Base-by-base conservation (phyloP, 2,888 invertebrate species). In the Beris morrisii region DNA sequence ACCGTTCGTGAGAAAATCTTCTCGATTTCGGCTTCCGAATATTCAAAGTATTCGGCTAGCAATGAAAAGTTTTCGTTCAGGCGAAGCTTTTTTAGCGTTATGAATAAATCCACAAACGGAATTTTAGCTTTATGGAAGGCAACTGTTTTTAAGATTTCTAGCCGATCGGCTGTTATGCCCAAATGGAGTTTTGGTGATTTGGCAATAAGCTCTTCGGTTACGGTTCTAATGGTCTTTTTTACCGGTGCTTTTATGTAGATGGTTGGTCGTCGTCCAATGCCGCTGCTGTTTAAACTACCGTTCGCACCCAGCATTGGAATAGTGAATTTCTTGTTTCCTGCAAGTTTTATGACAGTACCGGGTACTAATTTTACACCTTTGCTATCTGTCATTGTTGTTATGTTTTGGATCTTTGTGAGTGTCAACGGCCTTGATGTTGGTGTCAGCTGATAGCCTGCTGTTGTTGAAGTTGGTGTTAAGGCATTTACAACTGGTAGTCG, bases 1-100 rank as follows among this genome's bases (percentile, higher is more conserved):
- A 80, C 68, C 0, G 76, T 78, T 0, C 74, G 73, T 15, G 75
- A 75, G 56, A 79, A 79, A 4, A 75, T 74, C 9, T 75, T 74
- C 53, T 78, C 77, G 3, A 74, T 74, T 64, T 79, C 80, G 11
- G 65, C 56, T 56, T 79, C 78, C 9, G 65, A 45, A 38, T 79
- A 70, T 64, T 80, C 79, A 69, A 80, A 80, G 63, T 75, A 74
- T 64, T 79, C 79, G 1, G 74, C 77, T 7, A 80, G 71, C 55
- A 78, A 43, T 0, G 75, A 69, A 30, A 79, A 79, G 15, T 78
- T 73, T 61, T 80, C 79, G 68, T 80, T 80, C 52, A 77, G 74
- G 5, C 78, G 76, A 31, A 80, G 64, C 68, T 80, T 80, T 31
- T 78, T 76, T 1, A 80, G 63, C 4, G 80, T 76, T 52, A 80